Conservation (phyloP, 2,888 invertebrate species). For the Theristus sp. region DNA sequence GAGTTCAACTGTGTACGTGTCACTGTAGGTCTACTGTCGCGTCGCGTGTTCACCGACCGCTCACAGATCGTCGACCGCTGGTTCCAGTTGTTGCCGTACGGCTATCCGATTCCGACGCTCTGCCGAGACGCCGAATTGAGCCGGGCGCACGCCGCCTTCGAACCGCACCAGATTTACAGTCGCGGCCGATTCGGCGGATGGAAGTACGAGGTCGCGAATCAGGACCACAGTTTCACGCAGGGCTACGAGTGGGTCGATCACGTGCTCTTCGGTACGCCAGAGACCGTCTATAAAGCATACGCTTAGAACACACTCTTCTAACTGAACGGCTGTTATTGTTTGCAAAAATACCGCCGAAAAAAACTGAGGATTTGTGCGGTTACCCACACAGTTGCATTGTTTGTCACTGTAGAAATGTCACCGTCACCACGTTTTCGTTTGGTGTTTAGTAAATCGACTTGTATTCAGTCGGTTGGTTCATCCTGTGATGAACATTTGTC, state of each 20-base stretch:
- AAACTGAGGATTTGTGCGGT: no score
- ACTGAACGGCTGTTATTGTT: no score
- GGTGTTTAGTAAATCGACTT: no score
- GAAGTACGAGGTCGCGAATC: constrained; percentile 20
- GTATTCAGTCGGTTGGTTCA: no score
- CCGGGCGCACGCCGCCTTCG: constrained; percentile 11
- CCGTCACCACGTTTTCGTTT: no score
- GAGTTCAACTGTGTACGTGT: no score
- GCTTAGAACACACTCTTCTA: background rate
- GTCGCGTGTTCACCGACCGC: constrained; percentile 9
- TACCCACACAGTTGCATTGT: no score
- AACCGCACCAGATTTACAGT: constrained; percentile 13
- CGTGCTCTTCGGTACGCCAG: background rate
- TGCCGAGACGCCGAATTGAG: constrained; percentile 12
- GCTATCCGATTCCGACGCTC: constrained; percentile 18
- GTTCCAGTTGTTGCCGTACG: constrained; percentile 13
- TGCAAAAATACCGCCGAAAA: no score
- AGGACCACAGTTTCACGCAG: constrained; percentile 18
- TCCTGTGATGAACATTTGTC: no score
- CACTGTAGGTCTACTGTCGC: constrained; percentile 11
- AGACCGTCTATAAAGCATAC: background rate
- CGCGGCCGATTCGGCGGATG: constrained; percentile 16
- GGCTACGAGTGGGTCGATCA: constrained; percentile 10
- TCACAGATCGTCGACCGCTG: constrained; percentile 11
- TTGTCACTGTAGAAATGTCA: background rate